Percentiles rank a stretch among this genome's conserved stretches.
These are phyloP conservation scores for Gadus macrocephalus DNA, from an alignment of 2,113 vertebrate species.

Conservation along the genomic window DNA sequence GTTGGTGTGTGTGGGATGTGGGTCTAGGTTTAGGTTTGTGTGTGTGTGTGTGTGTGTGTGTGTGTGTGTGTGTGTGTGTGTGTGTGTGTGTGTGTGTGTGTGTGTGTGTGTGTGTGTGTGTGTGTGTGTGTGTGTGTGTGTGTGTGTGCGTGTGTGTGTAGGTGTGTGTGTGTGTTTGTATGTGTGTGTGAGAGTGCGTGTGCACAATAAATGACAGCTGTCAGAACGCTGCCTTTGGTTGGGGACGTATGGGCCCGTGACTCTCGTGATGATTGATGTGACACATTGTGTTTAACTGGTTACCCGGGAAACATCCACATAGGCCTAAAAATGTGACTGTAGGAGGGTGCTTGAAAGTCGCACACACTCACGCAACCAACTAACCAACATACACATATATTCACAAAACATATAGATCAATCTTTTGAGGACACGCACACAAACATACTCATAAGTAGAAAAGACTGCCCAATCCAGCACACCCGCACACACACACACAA, in stretches of 20 bases:
- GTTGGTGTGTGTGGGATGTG: neutral
- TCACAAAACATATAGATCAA: slow-evolving; percentile 5
- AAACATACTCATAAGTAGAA: slow-evolving; percentile 9
- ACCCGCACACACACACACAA: neutral
- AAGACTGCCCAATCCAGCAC: no score
- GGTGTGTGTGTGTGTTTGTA: slow-evolving; percentile 3
- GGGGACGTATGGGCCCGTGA: slow-evolving; percentile 43
- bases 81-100: slow-evolving; percentile 1
- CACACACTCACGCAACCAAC: slow-evolving; percentile 43
- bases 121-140: slow-evolving; percentile 11
- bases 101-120: neutral
- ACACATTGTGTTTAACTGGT: slow-evolving; percentile 54
- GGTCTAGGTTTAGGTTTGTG: slow-evolving; percentile 26
- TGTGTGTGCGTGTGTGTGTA: neutral
- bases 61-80: slow-evolving; percentile 8
- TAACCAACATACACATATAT: neutral
- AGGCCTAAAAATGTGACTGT: neutral
- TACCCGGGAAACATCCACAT: slow-evolving; percentile 40
- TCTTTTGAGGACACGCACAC: slow-evolving; percentile 4
- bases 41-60: slow-evolving; percentile 6
- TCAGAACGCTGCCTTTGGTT: slow-evolving; percentile 39
- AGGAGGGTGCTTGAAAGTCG: slow-evolving; percentile 3
- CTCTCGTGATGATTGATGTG: slow-evolving; percentile 44
- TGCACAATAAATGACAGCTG: slow-evolving; percentile 50
- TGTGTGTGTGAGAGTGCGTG: neutral